phyloP scores from a whole-genome alignment of 1,140 invertebrate genomes.

The Drosophila quadrilineata region DNA sequence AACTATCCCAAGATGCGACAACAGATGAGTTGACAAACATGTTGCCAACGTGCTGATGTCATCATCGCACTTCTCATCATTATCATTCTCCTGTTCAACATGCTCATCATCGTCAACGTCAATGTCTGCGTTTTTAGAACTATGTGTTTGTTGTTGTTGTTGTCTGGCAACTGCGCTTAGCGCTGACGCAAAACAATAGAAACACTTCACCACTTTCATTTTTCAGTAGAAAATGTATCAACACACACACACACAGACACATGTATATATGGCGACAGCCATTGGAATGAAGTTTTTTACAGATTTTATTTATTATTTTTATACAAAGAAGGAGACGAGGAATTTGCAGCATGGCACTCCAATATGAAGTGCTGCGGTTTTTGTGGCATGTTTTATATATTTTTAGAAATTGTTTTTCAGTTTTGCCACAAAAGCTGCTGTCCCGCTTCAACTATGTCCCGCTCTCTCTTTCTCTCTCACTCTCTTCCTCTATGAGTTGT shows the following conservation, averaged over 20 bases:
- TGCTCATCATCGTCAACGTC: neutral
- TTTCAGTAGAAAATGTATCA: constrained; percentile 62
- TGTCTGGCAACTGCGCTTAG: constrained; percentile 32
- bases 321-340: neutral
- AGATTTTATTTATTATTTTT: constrained; percentile 76
- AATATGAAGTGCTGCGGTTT: constrained; percentile 69
- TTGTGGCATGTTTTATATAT: constrained; percentile 69
- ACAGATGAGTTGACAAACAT: constrained; percentile 2
- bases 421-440: too few species aligned
- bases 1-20: neutral
- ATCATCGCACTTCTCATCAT: constrained; percentile 3
- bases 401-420: constrained; percentile 75
- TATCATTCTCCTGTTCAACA: neutral
- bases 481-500: too few species aligned
- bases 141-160: constrained; percentile 15
- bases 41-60: constrained; percentile 16
- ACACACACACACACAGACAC: constrained; percentile 31
- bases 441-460: constrained; percentile 38
- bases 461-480: too few species aligned
- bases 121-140: constrained; percentile 7
- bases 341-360: constrained; percentile 63
- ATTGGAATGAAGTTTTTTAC: constrained; percentile 42
- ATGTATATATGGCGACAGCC: constrained; percentile 22
- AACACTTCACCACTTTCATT: constrained; percentile 73
- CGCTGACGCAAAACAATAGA: constrained; percentile 65